These are phyloP conservation scores for Aleiodes sp. DNA, from an alignment of 1,140 invertebrate species.

Conservation along the genomic window DNA sequence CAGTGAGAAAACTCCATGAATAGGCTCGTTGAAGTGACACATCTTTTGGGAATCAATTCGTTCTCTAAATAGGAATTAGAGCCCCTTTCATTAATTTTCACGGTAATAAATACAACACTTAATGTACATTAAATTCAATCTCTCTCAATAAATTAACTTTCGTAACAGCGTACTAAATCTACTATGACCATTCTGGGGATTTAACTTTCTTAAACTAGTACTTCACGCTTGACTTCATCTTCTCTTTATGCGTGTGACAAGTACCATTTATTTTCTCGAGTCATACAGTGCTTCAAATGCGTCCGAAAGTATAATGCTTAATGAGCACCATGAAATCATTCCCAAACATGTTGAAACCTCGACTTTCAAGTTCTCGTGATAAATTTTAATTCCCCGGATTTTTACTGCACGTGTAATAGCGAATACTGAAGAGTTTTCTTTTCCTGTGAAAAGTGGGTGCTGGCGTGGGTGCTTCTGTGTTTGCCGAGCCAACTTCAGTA, in stretches of 20 bases:
- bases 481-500: background rate
- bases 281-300: background rate
- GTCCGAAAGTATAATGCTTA: background rate
- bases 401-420: background rate
- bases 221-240: background rate
- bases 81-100: background rate
- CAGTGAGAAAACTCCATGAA: background rate
- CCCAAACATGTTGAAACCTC: background rate
- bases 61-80: background rate
- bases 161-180: constrained; percentile 23
- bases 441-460: constrained; percentile 13
- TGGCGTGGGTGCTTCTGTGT: constrained; percentile 4
- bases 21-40: background rate
- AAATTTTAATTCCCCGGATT: background rate
- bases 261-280: background rate
- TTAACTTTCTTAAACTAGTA: constrained; percentile 23
- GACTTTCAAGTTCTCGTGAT: background rate
- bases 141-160: constrained; percentile 22
- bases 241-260: background rate
- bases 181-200: constrained; percentile 24
- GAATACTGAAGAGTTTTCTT: background rate
- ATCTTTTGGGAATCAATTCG: background rate
- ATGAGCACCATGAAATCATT: background rate
- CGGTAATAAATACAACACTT: constrained; percentile 16
- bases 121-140: constrained; percentile 28